Evolutionary conservation across 2,797 vertebrate species (phyloP).

Genomic region (Anolis apletophallus): DNA sequence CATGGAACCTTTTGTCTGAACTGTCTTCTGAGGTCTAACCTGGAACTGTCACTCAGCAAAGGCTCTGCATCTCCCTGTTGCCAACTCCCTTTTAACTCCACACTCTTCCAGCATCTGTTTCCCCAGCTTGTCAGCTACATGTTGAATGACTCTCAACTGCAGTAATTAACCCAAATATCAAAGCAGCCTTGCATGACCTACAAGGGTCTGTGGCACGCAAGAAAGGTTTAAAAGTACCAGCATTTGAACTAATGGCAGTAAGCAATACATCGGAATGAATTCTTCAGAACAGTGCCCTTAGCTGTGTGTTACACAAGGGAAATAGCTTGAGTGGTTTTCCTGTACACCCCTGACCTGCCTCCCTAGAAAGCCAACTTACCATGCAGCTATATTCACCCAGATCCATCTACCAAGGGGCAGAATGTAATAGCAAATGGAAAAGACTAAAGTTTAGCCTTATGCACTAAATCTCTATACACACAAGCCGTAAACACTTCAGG

Average conservation of each 20-base stretch:
- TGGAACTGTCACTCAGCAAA: slow-evolving; percentile 30
- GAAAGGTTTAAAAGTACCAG: not conserved
- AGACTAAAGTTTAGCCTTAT: not conserved
- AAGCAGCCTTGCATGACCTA: slow-evolving; percentile 19
- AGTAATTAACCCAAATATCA: slow-evolving; percentile 38
- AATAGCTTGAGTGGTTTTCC: not conserved
- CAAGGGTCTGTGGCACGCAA: slow-evolving; percentile 10
- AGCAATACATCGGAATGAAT: not conserved
- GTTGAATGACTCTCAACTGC: slow-evolving; percentile 13
- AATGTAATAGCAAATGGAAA: not conserved
- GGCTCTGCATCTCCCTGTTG: not conserved
- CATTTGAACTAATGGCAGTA: not conserved
- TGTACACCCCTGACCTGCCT: not conserved
- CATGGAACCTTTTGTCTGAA: not conserved
- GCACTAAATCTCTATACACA: not conserved
- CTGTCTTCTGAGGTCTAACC: slow-evolving; percentile 2
- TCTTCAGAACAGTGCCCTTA: not conserved
- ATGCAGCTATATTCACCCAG: not conserved
- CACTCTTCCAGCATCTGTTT: slow-evolving; percentile 14
- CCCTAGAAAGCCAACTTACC: not conserved
- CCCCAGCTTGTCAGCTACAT: slow-evolving; percentile 20
- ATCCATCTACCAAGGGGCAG: not conserved
- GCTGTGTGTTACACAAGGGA: not conserved
- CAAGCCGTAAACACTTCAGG: not conserved
- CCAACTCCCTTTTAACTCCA: slow-evolving; percentile 11